These are phyloP conservation scores for Rhagophthalmus giganteus DNA, from an alignment of 2,888 invertebrate genomes.

Conservation along the genomic window DNA sequence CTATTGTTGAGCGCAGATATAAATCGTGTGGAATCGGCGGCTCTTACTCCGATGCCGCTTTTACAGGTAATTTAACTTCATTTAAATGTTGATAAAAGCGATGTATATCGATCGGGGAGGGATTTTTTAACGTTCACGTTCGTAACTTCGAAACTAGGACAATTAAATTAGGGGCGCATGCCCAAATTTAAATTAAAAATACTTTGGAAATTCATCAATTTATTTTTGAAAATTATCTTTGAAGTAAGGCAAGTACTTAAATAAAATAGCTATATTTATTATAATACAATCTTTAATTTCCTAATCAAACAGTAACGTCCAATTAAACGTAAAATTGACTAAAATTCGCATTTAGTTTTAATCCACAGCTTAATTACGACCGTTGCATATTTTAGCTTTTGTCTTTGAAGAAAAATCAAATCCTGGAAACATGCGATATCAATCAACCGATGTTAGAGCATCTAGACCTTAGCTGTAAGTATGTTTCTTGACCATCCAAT, in stretches of 20 bases:
- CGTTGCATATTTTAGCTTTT: slow-evolving; percentile 61
- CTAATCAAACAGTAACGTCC: too few species aligned
- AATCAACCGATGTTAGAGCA: slow-evolving; percentile 60
- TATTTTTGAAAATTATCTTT: neutral
- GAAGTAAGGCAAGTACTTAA: too few species aligned
- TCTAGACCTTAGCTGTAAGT: slow-evolving; percentile 61
- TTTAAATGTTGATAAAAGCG: neutral
- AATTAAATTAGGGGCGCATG: too few species aligned
- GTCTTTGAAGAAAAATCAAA: slow-evolving; percentile 60
- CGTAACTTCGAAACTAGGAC: too few species aligned
- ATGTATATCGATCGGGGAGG: neutral
- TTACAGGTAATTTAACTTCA: slow-evolving; percentile 57
- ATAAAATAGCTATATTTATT: neutral
- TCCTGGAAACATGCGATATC: slow-evolving; percentile 59
- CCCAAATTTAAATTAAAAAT: too few species aligned
- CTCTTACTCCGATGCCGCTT: slow-evolving; percentile 59
- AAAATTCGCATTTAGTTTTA: too few species aligned
- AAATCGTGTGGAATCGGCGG: slow-evolving; percentile 58
- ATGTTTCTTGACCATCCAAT: slow-evolving; percentile 14
- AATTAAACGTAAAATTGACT: too few species aligned
- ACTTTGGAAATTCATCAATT: too few species aligned
- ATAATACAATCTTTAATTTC: neutral
- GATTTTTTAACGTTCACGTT: too few species aligned
- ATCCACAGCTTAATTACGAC: too few species aligned
- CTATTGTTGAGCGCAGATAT: slow-evolving; percentile 62